A percentile compares a stretch with the other conserved stretches of the same genome.
Conservation (phyloP, 2,797 vertebrate species). For the Leucoraja ocellata region DNA sequence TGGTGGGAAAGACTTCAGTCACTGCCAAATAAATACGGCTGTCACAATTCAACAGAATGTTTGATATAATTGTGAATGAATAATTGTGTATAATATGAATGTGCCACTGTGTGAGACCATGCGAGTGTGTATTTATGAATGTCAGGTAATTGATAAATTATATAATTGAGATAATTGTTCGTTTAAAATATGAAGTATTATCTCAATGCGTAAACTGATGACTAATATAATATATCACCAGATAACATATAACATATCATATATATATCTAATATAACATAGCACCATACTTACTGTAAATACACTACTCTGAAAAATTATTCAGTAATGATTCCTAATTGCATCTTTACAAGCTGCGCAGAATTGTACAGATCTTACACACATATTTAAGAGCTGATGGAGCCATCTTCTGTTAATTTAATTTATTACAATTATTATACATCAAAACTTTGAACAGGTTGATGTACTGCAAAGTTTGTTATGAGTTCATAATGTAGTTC, state of each 20-base stretch:
- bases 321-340: neutral
- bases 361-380: neutral
- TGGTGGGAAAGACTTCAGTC: neutral
- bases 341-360: neutral
- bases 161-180: neutral
- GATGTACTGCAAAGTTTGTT: neutral
- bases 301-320: neutral
- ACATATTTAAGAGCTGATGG: neutral
- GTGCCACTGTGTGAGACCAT: neutral
- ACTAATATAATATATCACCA: neutral
- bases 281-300: neutral
- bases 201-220: neutral
- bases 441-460: neutral
- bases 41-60: neutral
- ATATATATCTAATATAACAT: no score
- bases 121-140: neutral
- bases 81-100: no score
- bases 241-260: no score
- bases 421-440: neutral
- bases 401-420: neutral
- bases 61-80: neutral
- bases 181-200: neutral
- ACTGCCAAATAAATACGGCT: neutral
- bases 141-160: no score
- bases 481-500: neutral